phyloP scores from a whole-genome alignment of 2,888 invertebrate genomes.

The Mycalesis mineus region DNA sequence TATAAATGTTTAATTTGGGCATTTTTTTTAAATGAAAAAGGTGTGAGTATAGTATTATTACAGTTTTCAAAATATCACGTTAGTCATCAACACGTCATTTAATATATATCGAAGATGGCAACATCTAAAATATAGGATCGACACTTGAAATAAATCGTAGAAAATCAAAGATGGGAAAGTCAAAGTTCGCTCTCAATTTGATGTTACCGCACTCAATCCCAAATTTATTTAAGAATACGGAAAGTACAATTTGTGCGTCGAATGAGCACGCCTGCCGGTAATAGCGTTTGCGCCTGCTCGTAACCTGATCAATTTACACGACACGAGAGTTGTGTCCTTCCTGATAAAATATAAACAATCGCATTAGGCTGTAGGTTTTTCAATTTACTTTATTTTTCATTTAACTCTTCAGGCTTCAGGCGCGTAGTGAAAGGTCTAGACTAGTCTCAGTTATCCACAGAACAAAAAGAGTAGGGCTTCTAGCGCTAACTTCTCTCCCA shows the following conservation, averaged over 20 bases:
- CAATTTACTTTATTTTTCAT: slow-evolving; percentile 5
- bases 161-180: background rate
- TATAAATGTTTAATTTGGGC: too few species aligned
- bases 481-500: too few species aligned
- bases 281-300: slow-evolving; percentile 34
- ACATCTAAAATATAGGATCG: background rate
- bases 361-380: slow-evolving; percentile 11
- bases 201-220: slow-evolving; percentile 27
- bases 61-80: too few species aligned
- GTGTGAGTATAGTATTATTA: too few species aligned
- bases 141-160: background rate
- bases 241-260: slow-evolving; percentile 29
- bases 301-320: slow-evolving; percentile 35
- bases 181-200: slow-evolving; percentile 14
- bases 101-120: background rate
- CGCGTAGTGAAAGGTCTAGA: background rate
- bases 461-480: too few species aligned
- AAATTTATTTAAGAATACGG: slow-evolving; percentile 29
- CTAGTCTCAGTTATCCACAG: too few species aligned
- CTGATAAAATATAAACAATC: slow-evolving; percentile 37
- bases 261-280: slow-evolving; percentile 28
- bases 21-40: too few species aligned
- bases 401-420: background rate
- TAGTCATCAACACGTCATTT: too few species aligned
- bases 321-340: slow-evolving; percentile 21